Percentiles rank a stretch among this genome's conserved stretches.
These are phyloP conservation scores for Tethea ocularis DNA, from an alignment of 2,888 invertebrate species.

Conservation along the genomic window DNA sequence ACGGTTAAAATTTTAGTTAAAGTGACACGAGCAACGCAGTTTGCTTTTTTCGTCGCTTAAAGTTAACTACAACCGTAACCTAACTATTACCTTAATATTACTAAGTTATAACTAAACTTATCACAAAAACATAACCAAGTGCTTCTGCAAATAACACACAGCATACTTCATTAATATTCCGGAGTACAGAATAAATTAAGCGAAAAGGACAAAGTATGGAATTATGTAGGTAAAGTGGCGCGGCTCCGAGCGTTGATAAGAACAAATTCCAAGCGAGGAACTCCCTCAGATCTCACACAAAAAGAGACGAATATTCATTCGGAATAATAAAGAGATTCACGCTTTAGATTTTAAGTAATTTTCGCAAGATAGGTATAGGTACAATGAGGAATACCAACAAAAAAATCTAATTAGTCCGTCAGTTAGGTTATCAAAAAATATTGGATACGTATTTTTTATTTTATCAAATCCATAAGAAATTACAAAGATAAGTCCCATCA, in stretches of 20 bases:
- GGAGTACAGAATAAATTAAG: background rate
- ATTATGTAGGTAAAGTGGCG: background rate
- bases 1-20: no score
- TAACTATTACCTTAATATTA: no score
- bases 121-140: background rate
- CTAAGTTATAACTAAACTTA: no score
- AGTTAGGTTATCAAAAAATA: no score
- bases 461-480: no score
- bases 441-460: no score
- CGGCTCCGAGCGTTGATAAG: background rate
- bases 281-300: background rate
- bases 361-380: conserved; percentile 2
- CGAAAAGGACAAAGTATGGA: background rate
- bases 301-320: conserved; percentile 15
- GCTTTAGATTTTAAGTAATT: conserved; percentile 14
- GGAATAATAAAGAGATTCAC: conserved; percentile 18
- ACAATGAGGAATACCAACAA: no score
- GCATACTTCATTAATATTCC: background rate
- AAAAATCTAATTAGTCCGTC: no score
- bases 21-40: no score
- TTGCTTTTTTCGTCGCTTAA: no score
- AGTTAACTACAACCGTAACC: no score
- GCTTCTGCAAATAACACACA: background rate
- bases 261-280: background rate
- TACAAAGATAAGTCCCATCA: no score